Evolutionary conservation across 2,113 vertebrate species (phyloP), one percentile per base, ranked within the genome.

Genomic region (Corythaeola cristata): DNA sequence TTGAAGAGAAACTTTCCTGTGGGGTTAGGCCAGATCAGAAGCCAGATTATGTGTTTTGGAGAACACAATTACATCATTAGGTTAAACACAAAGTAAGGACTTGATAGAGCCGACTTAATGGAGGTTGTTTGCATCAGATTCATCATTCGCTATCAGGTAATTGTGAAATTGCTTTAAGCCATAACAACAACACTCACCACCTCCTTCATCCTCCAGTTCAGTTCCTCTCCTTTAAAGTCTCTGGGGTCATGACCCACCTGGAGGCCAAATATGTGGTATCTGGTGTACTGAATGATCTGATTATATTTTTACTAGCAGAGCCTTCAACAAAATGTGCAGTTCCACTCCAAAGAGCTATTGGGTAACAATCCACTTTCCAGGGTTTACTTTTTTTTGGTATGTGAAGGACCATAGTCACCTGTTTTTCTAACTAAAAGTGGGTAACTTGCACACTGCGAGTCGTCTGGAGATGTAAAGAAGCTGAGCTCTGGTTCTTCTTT

Each of bases 131-230:
- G 93, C 93, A 91, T 93, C 96, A 97, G 93, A 91, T 95, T 97
- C 94, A 95, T 96, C 91, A 94, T 92, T 97, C 23, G 0, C 96
- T 97, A 96, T 97, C 97, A 96, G 97, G 94, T 95, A 97, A 96
- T 97, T 97, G 96, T 97, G 96, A 97, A 97, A 97, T 96, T 95
- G 96, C 97, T 97, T 91, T 97, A 96, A 96, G 96, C 95, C 96
- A 95, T 92, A 95, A 92, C 94, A 96, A 92, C 90, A 95, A 67
- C 90, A 94, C 72, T 93, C 75, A 63, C 95, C 88, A 91, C 95
- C 93, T 94, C 92, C 83, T 77, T 89, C 95, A 95, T 92, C 91
- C 95, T 95, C 81, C 87, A 47, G 28, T 89, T 95, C 84, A 86
- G 95, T 97, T 97, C 97, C 94, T 96, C 87, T 96, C 87, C 91